phyloP scores from a whole-genome alignment of 1,140 invertebrate genomes.

The Saxidomus purpurata region DNA sequence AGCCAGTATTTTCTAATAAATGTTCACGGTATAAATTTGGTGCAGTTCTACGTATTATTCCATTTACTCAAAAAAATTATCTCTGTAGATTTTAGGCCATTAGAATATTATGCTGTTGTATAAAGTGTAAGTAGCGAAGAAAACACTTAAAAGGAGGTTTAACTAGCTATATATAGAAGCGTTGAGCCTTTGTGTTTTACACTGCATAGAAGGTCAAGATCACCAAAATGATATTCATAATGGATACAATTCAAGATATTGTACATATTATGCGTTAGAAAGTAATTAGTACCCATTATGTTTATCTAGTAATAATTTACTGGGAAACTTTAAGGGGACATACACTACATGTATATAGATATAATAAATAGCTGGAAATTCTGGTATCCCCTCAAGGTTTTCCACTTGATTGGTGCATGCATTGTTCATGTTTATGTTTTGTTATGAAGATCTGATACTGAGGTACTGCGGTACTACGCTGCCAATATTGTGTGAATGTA shows the following conservation, averaged over 20 bases:
- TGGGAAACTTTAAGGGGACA: constrained; percentile 9
- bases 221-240: constrained; percentile 18
- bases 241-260: constrained; percentile 33
- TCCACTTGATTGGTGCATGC: constrained; percentile 2
- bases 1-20: not conserved
- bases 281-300: constrained; percentile 22
- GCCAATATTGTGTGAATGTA: constrained; percentile 43
- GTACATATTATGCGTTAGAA: constrained; percentile 38
- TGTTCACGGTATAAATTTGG: constrained; percentile 23
- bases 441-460: constrained; percentile 40
- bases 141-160: constrained; percentile 2
- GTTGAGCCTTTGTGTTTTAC: not conserved
- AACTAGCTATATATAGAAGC: not conserved
- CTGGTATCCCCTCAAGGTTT: constrained; percentile 4
- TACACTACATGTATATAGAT: constrained; percentile 1
- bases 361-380: constrained; percentile 40
- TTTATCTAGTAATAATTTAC: not conserved
- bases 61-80: not conserved
- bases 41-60: constrained; percentile 36
- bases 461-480: constrained; percentile 17
- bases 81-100: constrained; percentile 9
- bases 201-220: constrained; percentile 11
- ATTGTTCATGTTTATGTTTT: constrained; percentile 30
- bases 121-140: constrained; percentile 8
- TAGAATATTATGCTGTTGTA: constrained; percentile 23